These are phyloP conservation scores for Bufo gargarizans DNA, from an alignment of 2,113 vertebrate genomes.

Conservation along the genomic window DNA sequence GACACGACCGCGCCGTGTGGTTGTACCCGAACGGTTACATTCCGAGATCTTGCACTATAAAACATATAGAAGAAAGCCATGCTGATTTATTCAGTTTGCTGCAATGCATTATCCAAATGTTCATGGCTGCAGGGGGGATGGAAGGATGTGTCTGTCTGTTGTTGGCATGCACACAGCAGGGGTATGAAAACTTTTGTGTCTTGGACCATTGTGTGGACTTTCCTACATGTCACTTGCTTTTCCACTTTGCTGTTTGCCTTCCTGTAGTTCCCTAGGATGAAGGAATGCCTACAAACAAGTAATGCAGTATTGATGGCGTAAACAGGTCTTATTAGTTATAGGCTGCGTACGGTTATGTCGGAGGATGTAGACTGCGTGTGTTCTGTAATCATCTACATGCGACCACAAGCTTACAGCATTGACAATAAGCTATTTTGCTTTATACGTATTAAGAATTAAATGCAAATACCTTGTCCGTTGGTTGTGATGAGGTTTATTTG, in stretches of 20 bases:
- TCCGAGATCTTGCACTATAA: neutral
- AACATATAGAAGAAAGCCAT: neutral
- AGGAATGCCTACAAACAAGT: neutral
- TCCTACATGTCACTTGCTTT: neutral
- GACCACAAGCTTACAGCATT: neutral
- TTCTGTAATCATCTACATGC: neutral
- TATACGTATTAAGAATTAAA: neutral
- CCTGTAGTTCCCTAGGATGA: neutral
- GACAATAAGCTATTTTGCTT: neutral
- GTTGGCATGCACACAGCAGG: slow-evolving; percentile 4
- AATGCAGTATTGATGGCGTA: slow-evolving; percentile 12
- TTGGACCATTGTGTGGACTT: neutral
- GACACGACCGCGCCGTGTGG: too few species aligned
- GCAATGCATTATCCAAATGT: neutral
- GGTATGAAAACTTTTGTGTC: slow-evolving; percentile 7
- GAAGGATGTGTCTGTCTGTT: neutral
- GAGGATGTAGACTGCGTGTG: neutral
- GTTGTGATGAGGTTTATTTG: neutral
- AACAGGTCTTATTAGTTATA: neutral
- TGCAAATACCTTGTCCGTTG: neutral
- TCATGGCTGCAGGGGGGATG: neutral
- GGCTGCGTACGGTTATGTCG: neutral
- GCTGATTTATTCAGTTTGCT: neutral
- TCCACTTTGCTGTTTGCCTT: neutral
- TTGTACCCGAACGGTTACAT: too few species aligned